Percentiles rank a stretch among this genome's conserved stretches.
Conservation (phyloP, 1,140 invertebrate genomes). For the Octopus sinensis region DNA sequence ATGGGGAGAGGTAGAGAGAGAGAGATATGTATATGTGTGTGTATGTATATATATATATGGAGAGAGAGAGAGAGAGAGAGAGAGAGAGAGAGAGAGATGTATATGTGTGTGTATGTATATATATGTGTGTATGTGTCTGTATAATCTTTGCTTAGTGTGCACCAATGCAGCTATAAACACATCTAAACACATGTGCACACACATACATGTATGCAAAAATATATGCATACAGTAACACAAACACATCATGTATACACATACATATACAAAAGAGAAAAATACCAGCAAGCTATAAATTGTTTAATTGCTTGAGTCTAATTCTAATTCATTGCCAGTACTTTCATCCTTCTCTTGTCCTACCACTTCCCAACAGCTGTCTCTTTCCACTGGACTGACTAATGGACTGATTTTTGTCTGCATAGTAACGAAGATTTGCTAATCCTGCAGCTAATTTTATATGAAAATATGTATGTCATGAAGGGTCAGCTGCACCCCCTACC, state of each 20-base stretch:
- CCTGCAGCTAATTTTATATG: too few species aligned
- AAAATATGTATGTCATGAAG: too few species aligned
- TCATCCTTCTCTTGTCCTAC: too few species aligned
- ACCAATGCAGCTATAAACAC: neutral
- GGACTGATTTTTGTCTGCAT: too few species aligned
- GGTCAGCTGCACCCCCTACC: too few species aligned
- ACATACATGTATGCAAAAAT: neutral
- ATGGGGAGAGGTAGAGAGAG: neutral
- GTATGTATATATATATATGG: neutral
- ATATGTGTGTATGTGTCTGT: neutral
- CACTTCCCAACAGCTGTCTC: too few species aligned
- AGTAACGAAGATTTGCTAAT: too few species aligned
- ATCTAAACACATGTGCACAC: neutral
- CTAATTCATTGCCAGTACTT: too few species aligned
- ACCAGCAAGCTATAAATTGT: too few species aligned
- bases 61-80: neutral
- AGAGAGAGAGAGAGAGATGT: neutral
- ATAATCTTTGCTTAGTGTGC: neutral
- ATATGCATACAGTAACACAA: neutral
- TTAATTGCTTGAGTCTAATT: too few species aligned
- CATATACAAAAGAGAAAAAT: too few species aligned
- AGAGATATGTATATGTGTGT: neutral
- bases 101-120: neutral
- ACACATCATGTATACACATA: neutral
- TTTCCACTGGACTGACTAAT: too few species aligned